Evolutionary conservation across 2,797 vertebrate species (phyloP).

Genomic region (Chaetodon trifasciatus): DNA sequence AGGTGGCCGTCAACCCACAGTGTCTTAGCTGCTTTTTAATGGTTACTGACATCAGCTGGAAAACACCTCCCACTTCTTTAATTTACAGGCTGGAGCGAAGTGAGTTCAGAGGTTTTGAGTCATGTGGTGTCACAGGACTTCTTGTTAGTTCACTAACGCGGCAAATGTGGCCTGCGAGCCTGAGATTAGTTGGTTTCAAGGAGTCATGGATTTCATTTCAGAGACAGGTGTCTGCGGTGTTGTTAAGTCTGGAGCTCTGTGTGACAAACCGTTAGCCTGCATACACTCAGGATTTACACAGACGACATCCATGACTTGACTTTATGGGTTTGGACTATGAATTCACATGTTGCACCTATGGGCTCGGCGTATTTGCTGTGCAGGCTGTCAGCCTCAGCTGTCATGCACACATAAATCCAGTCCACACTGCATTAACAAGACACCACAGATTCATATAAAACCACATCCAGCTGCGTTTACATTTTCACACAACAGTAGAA

Average conservation of each 20-base stretch:
- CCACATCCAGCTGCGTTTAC: not conserved
- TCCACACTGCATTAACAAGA: not conserved
- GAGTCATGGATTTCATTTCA: constrained; percentile 47
- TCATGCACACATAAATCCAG: not conserved
- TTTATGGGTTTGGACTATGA: not conserved
- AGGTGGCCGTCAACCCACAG: constrained; percentile 9
- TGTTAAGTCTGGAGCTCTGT: constrained; percentile 3
- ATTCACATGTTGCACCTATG: not conserved
- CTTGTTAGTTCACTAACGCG: not conserved
- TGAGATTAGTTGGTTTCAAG: constrained; percentile 20
- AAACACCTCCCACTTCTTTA: not conserved
- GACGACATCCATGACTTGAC: constrained; percentile 4
- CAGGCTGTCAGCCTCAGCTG: not conserved
- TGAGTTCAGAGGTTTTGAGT: constrained; percentile 23
- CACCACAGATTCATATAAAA: not conserved
- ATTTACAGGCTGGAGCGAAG: not conserved
- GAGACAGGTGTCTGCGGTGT: constrained; percentile 1
- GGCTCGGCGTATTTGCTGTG: not conserved
- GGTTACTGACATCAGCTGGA: constrained; percentile 3
- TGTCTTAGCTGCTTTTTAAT: not conserved
- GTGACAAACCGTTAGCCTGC: constrained; percentile 7
- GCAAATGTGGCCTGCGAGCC: not conserved
- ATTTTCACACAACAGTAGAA: not conserved
- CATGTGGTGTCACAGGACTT: constrained; percentile 42
- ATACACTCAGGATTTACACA: constrained; percentile 5